A percentile compares a stretch with the other conserved stretches of the same genome.
Evolutionary conservation across 2,113 vertebrate species (phyloP).

Genomic region (Saguinus imperator): DNA sequence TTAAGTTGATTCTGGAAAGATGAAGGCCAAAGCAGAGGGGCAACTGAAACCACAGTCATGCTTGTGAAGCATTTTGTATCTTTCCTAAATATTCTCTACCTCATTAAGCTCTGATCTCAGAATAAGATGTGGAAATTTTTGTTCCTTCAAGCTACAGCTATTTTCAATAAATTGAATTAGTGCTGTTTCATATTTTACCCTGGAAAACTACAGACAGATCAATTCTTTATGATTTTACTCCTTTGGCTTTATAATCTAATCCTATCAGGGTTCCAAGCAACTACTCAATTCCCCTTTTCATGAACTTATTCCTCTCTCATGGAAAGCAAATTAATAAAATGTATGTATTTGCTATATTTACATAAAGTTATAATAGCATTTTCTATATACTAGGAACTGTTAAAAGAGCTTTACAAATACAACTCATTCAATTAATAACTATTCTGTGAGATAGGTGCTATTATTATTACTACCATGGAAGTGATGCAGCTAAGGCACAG

Average conservation of each 20-base stretch:
- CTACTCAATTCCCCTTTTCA: slow-evolving; percentile 1
- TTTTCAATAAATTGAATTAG: slow-evolving; percentile 46
- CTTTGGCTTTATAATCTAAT: slow-evolving; percentile 17
- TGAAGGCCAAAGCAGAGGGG: neutral
- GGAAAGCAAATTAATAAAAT: slow-evolving; percentile 14
- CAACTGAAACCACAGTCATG: neutral
- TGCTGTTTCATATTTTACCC: slow-evolving; percentile 38
- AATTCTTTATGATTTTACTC: neutral
- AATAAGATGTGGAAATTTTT: neutral
- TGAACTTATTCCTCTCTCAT: neutral
- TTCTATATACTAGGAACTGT: neutral
- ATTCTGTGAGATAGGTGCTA: neutral
- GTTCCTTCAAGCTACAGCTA: neutral
- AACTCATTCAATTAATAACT: neutral
- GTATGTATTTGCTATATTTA: neutral
- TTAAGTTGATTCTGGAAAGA: neutral
- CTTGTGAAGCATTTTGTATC: neutral
- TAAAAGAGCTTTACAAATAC: neutral
- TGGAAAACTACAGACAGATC: neutral
- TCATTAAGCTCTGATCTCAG: neutral
- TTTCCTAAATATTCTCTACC: neutral
- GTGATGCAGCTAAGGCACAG: neutral
- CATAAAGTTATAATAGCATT: neutral
- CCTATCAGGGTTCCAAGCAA: neutral
- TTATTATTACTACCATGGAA: neutral